Evolutionary conservation across 2,888 invertebrate species (phyloP).

Genomic region (Rhingia campestris): DNA sequence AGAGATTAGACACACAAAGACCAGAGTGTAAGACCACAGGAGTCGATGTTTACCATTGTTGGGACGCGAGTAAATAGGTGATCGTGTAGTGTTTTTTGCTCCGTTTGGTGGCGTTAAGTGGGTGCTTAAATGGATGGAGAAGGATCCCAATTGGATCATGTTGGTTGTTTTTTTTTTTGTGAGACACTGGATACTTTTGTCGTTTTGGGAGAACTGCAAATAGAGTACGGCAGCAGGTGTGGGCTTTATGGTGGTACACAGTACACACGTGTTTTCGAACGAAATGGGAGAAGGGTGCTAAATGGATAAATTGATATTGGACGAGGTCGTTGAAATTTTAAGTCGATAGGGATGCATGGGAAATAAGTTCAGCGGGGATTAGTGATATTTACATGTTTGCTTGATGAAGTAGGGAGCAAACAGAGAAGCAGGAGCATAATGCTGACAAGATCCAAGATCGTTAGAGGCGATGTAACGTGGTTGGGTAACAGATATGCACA

Average conservation of each 20-base stretch:
- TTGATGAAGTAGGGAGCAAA: too few relatives aligned
- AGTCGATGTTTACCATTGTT: conserved; percentile 65
- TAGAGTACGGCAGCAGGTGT: conserved; percentile 41
- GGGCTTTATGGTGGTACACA: background rate
- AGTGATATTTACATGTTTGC: too few relatives aligned
- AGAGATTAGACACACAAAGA: conserved; percentile 18
- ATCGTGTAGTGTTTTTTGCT: conserved; percentile 12
- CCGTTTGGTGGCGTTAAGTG: conserved; percentile 49
- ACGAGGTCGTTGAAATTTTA: conserved; percentile 52
- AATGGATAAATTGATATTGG: conserved; percentile 56
- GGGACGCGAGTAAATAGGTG: conserved; percentile 39
- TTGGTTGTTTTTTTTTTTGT: conserved; percentile 33
- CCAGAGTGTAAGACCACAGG: conserved; percentile 60
- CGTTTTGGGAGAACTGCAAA: conserved; percentile 18
- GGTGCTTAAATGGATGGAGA: conserved; percentile 52
- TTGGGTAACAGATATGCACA: too few relatives aligned
- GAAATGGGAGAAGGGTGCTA: conserved; percentile 57
- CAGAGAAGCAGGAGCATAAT: too few relatives aligned
- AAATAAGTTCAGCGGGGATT: too few relatives aligned
- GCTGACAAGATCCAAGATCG: too few relatives aligned
- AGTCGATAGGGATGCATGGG: background rate
- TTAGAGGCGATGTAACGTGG: too few relatives aligned
- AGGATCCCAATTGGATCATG: conserved; percentile 69
- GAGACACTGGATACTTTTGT: conserved; percentile 58
- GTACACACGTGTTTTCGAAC: conserved; percentile 48